A percentile compares a stretch with the other conserved stretches of the same genome.
Conservation (phyloP, 2,888 invertebrate species). For the Drepana falcataria region DNA sequence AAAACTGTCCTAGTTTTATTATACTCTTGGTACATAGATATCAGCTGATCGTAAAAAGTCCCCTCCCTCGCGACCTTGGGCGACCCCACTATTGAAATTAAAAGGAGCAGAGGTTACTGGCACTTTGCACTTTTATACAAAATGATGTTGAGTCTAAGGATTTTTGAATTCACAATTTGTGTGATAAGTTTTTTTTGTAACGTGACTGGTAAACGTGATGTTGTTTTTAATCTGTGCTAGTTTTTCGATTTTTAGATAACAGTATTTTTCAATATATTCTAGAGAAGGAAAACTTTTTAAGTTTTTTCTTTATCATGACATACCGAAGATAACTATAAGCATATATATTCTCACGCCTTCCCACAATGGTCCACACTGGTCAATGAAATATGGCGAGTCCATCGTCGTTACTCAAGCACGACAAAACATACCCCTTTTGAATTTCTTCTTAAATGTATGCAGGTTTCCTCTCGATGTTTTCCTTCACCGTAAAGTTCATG, state of each 20-base stretch:
- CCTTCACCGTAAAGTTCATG: too few relatives aligned
- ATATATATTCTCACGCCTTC: too few relatives aligned
- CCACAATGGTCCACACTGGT: too few relatives aligned
- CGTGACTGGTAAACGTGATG: too few relatives aligned
- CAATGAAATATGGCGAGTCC: too few relatives aligned
- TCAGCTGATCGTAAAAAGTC: conserved; percentile 74
- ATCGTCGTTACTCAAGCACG: too few relatives aligned
- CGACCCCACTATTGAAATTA: conserved; percentile 78
- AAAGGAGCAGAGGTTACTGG: conserved; percentile 72
- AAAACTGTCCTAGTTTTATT: background rate
- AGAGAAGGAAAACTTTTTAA: background rate
- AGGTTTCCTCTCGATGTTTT: too few relatives aligned
- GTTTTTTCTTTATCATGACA: background rate
- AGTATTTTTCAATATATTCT: background rate
- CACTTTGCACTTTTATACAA: conserved; percentile 68
- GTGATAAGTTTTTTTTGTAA: too few relatives aligned
- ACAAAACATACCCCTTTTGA: too few relatives aligned
- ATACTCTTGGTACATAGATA: conserved; percentile 16
- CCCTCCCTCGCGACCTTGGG: conserved; percentile 70
- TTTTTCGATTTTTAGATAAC: too few relatives aligned
- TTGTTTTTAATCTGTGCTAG: too few relatives aligned
- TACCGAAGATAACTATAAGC: background rate
- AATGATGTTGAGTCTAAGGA: conserved; percentile 39
- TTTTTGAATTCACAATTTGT: conserved; percentile 7
- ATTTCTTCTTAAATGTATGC: too few relatives aligned